These are phyloP conservation scores for Lithophane ornitopus DNA, from an alignment of 2,888 invertebrate genomes.

Conservation along the genomic window DNA sequence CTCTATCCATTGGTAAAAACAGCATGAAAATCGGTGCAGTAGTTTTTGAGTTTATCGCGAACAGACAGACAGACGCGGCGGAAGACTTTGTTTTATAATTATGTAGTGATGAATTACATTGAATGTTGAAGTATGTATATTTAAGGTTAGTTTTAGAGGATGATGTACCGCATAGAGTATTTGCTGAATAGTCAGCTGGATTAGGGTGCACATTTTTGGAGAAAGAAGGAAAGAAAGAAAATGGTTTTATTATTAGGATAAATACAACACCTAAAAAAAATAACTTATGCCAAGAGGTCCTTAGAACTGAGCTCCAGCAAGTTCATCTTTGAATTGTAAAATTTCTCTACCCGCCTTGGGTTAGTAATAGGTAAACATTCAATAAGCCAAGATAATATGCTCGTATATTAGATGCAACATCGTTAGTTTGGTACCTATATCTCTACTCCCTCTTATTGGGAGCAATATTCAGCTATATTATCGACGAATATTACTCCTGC, in stretches of 20 bases:
- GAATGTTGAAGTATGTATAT: background rate
- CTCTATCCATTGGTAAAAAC: no score
- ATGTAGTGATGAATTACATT: background rate
- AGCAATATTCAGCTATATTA: constrained; percentile 29
- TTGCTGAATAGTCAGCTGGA: background rate
- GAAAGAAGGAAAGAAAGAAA: background rate
- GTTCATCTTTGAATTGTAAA: background rate
- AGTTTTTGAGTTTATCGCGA: no score
- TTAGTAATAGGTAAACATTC: background rate
- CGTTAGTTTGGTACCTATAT: background rate
- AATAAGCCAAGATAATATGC: constrained; percentile 5
- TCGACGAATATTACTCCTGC: constrained; percentile 10
- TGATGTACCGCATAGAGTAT: background rate
- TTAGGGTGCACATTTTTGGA: background rate
- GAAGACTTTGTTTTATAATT: no score
- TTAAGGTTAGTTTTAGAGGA: background rate
- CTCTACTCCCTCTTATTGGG: constrained; percentile 6
- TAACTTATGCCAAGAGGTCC: background rate
- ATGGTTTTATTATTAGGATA: no score
- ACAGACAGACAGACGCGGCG: no score
- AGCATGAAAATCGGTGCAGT: no score
- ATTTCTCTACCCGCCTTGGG: background rate
- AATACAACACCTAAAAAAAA: background rate
- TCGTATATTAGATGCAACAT: constrained; percentile 10
- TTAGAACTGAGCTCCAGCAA: background rate